phyloP scores from a whole-genome alignment of 2,888 invertebrate genomes.

The Drosophila lutescens region DNA sequence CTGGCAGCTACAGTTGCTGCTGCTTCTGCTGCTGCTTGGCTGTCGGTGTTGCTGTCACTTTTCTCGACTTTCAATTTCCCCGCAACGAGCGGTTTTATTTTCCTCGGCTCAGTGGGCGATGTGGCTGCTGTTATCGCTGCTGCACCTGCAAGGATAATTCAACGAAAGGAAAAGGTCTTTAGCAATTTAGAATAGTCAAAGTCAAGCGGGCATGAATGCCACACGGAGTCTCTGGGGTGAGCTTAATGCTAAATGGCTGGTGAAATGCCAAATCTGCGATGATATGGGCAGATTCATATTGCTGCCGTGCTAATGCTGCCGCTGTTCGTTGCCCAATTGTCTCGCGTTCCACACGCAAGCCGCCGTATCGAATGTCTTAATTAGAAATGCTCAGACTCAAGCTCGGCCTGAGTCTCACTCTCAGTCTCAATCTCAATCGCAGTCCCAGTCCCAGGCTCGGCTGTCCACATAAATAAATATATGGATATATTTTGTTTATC shows the following conservation, averaged over 20 bases:
- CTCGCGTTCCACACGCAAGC: constrained; percentile 80
- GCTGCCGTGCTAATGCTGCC: constrained; percentile 31
- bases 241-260: constrained; percentile 48
- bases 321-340: constrained; percentile 57
- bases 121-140: constrained; percentile 48
- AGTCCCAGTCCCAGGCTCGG: constrained; percentile 29
- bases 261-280: constrained; percentile 49
- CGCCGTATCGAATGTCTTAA: constrained; percentile 83
- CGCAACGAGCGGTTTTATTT: constrained; percentile 34
- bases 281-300: constrained; percentile 52
- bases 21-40: constrained; percentile 28
- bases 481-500: constrained; percentile 27
- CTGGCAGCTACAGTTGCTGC: constrained; percentile 49
- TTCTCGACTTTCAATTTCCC: constrained; percentile 51
- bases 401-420: constrained; percentile 2
- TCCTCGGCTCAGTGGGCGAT: constrained; percentile 45
- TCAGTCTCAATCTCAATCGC: constrained; percentile 5
- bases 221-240: constrained; percentile 57
- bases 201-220: constrained; percentile 59
- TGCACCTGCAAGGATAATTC: constrained; percentile 67
- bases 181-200: constrained; percentile 30
- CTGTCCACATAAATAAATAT: constrained; percentile 45
- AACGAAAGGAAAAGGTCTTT: constrained; percentile 22
- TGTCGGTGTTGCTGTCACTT: constrained; percentile 52
- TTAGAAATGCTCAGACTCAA: constrained; percentile 73